Evolutionary conservation across 2,113 vertebrate species (phyloP).

Genomic region (Scophthalmus maximus): DNA sequence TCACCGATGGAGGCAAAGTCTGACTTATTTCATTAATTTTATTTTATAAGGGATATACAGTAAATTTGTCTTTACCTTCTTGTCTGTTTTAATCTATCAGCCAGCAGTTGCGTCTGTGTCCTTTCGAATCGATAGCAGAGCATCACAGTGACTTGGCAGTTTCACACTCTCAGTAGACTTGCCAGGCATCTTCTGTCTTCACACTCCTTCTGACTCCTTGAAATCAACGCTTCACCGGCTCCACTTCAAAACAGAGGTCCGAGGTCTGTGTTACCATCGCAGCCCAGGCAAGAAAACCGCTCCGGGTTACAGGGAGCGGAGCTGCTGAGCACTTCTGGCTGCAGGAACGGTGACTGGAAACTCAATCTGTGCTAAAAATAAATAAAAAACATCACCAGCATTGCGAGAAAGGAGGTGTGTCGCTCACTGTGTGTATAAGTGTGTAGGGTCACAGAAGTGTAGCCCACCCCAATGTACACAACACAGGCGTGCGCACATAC

Average conservation of each 20-base stretch:
- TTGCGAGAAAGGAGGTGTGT: slow-evolving; percentile 64
- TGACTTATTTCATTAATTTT: background rate
- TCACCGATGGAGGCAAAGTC: background rate
- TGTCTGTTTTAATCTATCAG: background rate
- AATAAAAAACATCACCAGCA: slow-evolving; percentile 66
- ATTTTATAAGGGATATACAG: background rate
- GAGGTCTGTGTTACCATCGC: slow-evolving; percentile 6
- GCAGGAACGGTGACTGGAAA: slow-evolving; percentile 72
- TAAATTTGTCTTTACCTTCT: slow-evolving; percentile 38
- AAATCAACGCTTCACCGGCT: slow-evolving; percentile 6
- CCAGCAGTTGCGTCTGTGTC: slow-evolving; percentile 28
- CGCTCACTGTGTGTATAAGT: slow-evolving; percentile 38
- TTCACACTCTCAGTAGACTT: slow-evolving; percentile 36
- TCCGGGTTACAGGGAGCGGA: slow-evolving; percentile 32
- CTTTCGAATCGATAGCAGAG: slow-evolving; percentile 37
- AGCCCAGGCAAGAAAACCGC: slow-evolving; percentile 2
- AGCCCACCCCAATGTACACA: slow-evolving; percentile 12
- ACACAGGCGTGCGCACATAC: slow-evolving; percentile 1
- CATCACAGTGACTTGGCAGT: slow-evolving; percentile 72
- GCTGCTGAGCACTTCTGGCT: slow-evolving; percentile 49
- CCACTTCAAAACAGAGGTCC: slow-evolving; percentile 11
- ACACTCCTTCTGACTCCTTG: background rate
- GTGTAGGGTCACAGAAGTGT: slow-evolving; percentile 30
- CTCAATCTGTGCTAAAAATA: slow-evolving; percentile 83
- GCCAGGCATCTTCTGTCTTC: slow-evolving; percentile 12